A percentile compares a stretch with the other conserved stretches of the same genome.
phyloP scores from a whole-genome alignment of 2,888 invertebrate genomes.

The Choreutis nemorana region DNA sequence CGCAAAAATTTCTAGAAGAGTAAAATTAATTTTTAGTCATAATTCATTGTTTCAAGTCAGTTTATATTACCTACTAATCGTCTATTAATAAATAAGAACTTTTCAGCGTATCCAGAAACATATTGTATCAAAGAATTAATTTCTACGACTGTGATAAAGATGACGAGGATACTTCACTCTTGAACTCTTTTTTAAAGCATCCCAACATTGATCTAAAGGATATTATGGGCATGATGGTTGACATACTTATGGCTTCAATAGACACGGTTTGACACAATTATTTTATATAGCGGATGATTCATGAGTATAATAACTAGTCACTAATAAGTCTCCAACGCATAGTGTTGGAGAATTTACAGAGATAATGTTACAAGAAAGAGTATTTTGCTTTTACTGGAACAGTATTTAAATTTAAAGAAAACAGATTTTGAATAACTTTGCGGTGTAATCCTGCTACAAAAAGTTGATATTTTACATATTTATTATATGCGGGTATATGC shows the following conservation, averaged over 20 bases:
- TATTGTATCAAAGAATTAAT: conserved; percentile 65
- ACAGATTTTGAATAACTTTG: too few species aligned
- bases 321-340: too few species aligned
- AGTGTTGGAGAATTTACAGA: too few species aligned
- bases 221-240: conserved; percentile 83
- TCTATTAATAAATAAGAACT: conserved; percentile 5
- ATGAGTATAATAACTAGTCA: too few species aligned
- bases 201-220: conserved; percentile 78
- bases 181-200: conserved; percentile 74
- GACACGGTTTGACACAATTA: conserved; percentile 73
- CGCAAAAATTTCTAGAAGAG: conserved; percentile 78
- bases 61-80: neutral
- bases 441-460: too few species aligned
- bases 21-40: conserved; percentile 14
- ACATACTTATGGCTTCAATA: conserved; percentile 85
- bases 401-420: too few species aligned
- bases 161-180: conserved; percentile 53
- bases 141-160: conserved; percentile 40
- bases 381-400: too few species aligned
- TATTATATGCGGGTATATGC: too few species aligned
- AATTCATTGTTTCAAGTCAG: neutral
- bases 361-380: too few species aligned
- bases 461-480: too few species aligned
- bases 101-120: conserved; percentile 70
- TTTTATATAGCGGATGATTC: too few species aligned